Evolutionary conservation across 2,797 vertebrate genomes (phyloP).

Genomic region (Hipposideros larvatus): DNA sequence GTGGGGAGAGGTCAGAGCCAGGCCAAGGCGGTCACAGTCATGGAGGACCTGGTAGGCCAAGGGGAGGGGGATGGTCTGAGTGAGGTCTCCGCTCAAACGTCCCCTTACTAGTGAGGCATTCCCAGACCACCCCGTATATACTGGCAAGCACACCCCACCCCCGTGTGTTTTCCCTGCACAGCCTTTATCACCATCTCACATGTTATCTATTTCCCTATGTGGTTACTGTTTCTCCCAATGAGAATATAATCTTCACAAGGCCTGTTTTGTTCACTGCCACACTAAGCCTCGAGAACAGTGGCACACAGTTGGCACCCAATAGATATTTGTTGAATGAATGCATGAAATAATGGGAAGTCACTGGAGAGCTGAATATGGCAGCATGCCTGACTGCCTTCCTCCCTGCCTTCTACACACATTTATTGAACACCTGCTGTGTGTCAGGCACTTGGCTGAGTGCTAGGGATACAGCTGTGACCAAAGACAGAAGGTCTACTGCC

Average conservation of each 20-base stretch:
- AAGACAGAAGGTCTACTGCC: neutral
- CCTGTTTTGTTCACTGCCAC: neutral
- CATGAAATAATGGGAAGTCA: neutral
- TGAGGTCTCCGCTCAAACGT: constrained; percentile 78
- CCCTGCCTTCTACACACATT: neutral
- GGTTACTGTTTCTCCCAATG: neutral
- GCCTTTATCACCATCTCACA: neutral
- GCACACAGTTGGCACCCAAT: neutral
- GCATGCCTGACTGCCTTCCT: neutral
- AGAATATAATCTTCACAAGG: neutral
- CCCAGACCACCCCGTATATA: neutral
- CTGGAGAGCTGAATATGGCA: neutral
- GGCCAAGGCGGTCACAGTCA: neutral
- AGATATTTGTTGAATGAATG: constrained; percentile 23
- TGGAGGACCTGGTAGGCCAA: constrained; percentile 41
- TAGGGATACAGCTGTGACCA: neutral
- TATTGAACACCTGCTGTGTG: neutral
- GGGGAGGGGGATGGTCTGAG: constrained; percentile 44
- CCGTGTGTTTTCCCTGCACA: neutral
- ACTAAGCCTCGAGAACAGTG: neutral
- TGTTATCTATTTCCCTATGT: neutral
- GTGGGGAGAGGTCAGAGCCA: constrained; percentile 73
- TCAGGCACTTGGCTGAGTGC: neutral
- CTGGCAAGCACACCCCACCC: neutral
- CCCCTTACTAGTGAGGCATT: constrained; percentile 67